Base-by-base conservation (phyloP, 2,113 vertebrate genomes). In the Ceratotherium simum region DNA sequence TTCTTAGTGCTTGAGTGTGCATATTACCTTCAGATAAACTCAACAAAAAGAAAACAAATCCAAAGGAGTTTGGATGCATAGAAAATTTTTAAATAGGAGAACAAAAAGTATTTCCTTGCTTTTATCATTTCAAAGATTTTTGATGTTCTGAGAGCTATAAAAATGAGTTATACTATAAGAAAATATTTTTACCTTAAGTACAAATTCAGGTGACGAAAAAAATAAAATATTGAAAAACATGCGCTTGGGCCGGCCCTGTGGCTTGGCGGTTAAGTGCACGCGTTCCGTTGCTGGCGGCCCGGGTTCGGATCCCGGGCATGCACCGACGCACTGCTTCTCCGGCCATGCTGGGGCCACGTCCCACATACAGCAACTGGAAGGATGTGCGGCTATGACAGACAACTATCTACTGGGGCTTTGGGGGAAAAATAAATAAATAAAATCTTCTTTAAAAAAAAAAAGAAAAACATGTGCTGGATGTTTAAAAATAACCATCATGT, bases 171-270 rank as follows among this genome's bases (percentile, higher is more conserved):
- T 5, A 42, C 27, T 90, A 0, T 80, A 94, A 80, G 27, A 97
- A 92, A 79, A 76, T 95, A 95, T 70, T 97, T 58, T 79, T 90
- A 65, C 82, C 75, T 90, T 67, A 70, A 91, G 97, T 75, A 90
- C 64, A 98, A 96, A 97, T 97, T 97, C 76, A 97, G 60, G 39
- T 92, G 82, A 95, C 29, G 36, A 76, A 70, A 92, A 91, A 97
- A 96, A 78, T 91, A 72, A 73, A 95, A 76, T 36, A 91, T 78
- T 97, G 8, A 82, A 95, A 96, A 96, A 58, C 1, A 14, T 14
- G 4, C 85, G 87, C 65, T 85, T n/a, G n/a, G n/a, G n/a, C n/a
- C n/a, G n/a, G n/a, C n/a, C n/a, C n/a, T n/a, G n/a, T n/a, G n/a
- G n/a, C n/a, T n/a, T n/a, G n/a, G n/a, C n/a, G n/a, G n/a, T n/a